A percentile compares a stretch with the other conserved stretches of the same genome.
Conservation (phyloP, 2,888 invertebrate genomes). For the Polyommatus iphigenia region DNA sequence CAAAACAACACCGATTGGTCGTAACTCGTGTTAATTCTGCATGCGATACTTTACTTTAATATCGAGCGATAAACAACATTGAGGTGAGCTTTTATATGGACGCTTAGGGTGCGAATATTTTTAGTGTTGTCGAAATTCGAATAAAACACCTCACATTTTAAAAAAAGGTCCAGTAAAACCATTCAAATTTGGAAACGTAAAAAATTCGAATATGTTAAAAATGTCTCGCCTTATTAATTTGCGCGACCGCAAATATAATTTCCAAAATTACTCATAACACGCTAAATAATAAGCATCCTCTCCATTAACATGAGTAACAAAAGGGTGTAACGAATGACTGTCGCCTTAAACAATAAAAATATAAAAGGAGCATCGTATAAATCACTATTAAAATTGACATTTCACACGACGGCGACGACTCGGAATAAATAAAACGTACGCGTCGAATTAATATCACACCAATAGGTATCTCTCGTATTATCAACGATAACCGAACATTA, state of each 20-base stretch:
- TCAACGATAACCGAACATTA: slow-evolving; percentile 65
- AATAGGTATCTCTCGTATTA: slow-evolving; percentile 65
- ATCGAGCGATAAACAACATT: slow-evolving; percentile 25
- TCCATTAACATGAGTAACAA: slow-evolving; percentile 30
- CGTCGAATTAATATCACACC: slow-evolving; percentile 68
- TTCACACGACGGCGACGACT: slow-evolving; percentile 58
- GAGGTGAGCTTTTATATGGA: slow-evolving; percentile 10
- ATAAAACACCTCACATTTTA: slow-evolving; percentile 12
- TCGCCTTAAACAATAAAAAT: slow-evolving; percentile 49
- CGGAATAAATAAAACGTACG: slow-evolving; percentile 50
- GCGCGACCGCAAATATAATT: not conserved
- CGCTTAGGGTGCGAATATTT: slow-evolving; percentile 15
- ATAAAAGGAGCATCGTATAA: slow-evolving; percentile 50
- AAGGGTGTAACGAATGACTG: slow-evolving; percentile 41
- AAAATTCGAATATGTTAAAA: not conserved
- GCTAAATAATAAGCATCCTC: not conserved
- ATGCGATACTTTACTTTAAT: slow-evolving; percentile 35
- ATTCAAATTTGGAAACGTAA: not conserved
- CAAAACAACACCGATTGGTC: slow-evolving; percentile 35
- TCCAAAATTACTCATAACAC: not conserved
- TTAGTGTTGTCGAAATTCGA: not conserved
- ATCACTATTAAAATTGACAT: slow-evolving; percentile 73
- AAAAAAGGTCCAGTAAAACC: not conserved
- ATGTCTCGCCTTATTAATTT: not conserved
- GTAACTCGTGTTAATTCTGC: slow-evolving; percentile 32